Conservation (phyloP, 2,888 invertebrate genomes). For the Ptilodon capucinus region DNA sequence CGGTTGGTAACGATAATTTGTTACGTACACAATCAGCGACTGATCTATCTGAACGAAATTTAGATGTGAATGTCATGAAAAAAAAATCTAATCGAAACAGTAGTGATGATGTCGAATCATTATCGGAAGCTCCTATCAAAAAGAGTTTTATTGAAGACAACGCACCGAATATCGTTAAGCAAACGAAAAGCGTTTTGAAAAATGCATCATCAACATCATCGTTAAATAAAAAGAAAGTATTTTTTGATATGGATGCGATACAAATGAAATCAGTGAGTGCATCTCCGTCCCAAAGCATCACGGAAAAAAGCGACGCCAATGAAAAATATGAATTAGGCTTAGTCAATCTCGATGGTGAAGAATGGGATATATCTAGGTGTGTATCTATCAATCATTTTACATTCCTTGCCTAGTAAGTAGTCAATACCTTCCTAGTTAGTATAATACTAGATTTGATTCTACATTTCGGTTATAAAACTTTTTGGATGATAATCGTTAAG, state of each 20-base stretch:
- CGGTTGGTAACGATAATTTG: slow-evolving; percentile 35
- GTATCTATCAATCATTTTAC: slow-evolving; percentile 6
- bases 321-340: slow-evolving; percentile 67
- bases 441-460: no score
- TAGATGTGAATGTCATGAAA: slow-evolving; percentile 14
- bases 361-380: slow-evolving; percentile 82
- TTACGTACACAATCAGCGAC: slow-evolving; percentile 52
- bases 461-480: no score
- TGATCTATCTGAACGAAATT: slow-evolving; percentile 36
- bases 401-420: no score
- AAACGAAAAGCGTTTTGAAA: slow-evolving; percentile 83
- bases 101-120: slow-evolving; percentile 54
- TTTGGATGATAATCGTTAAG: no score
- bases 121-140: slow-evolving; percentile 43
- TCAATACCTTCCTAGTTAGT: no score
- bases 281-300: slow-evolving; percentile 76
- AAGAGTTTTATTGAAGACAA: slow-evolving; percentile 53
- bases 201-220: slow-evolving; percentile 79
- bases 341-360: slow-evolving; percentile 71
- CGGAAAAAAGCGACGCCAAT: slow-evolving; percentile 65
- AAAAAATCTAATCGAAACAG: slow-evolving; percentile 32
- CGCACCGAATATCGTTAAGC: slow-evolving; percentile 41
- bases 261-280: slow-evolving; percentile 79
- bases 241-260: slow-evolving; percentile 84
- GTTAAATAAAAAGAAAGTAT: slow-evolving; percentile 84